phyloP scores from a whole-genome alignment of 1,140 invertebrate species.

The Leptopilina boulardi region DNA sequence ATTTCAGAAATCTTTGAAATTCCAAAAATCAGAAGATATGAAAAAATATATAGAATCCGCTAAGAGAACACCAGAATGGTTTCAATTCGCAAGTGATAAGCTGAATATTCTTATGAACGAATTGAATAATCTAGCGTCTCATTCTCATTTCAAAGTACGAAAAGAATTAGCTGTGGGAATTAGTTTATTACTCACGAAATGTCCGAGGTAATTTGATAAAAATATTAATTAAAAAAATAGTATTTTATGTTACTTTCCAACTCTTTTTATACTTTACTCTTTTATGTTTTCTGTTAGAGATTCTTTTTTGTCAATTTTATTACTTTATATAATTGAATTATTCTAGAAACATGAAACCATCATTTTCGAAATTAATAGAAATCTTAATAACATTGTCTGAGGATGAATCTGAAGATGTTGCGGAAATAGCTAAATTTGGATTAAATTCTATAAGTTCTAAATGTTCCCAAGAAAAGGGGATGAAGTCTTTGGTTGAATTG shows the following conservation, averaged over 20 bases:
- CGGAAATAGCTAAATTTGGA: conserved; percentile 64
- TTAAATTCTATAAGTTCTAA: conserved; percentile 71
- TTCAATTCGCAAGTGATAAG: conserved; percentile 77
- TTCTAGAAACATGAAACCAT: conserved; percentile 78
- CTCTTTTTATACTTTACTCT: no score
- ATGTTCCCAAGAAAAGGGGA: conserved; percentile 59
- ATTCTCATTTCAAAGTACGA: conserved; percentile 78
- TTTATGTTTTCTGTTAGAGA: no score
- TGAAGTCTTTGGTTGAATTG: conserved; percentile 73
- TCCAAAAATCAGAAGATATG: conserved; percentile 54
- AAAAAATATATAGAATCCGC: conserved; percentile 72
- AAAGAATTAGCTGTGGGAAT: conserved; percentile 76
- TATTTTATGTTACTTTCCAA: no score
- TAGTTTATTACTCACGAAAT: conserved; percentile 75
- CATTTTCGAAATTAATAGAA: conserved; percentile 76
- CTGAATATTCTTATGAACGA: conserved; percentile 74
- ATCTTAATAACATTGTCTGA: conserved; percentile 78
- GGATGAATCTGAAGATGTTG: conserved; percentile 76
- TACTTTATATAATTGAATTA: background rate
- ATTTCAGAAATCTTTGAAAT: conserved; percentile 40
- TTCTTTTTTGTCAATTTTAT: background rate
- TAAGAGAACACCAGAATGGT: conserved; percentile 77
- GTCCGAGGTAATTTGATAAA: conserved; percentile 73
- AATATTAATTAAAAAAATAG: no score
- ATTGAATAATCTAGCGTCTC: conserved; percentile 73